phyloP scores from a whole-genome alignment of 2,797 vertebrate species.

The Takifugu rubripes region DNA sequence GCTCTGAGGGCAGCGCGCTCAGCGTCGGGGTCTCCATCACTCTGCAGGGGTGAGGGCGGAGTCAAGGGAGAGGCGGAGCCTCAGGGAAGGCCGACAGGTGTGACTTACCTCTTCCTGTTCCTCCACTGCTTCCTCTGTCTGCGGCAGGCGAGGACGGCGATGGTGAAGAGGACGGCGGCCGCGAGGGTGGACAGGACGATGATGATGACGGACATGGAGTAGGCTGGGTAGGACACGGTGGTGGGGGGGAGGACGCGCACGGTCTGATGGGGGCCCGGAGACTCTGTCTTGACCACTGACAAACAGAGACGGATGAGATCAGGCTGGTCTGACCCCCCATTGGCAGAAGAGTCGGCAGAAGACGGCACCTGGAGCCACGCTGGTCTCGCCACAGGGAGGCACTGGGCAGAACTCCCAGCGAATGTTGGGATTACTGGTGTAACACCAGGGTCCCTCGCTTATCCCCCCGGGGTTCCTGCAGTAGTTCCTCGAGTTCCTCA shows the following conservation, averaged over 20 bases:
- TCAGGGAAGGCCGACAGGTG: fast-evolving
- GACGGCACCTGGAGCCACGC: conserved; percentile 37
- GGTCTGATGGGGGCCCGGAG: conserved; percentile 66
- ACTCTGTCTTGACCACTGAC: conserved; percentile 64
- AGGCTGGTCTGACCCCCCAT: too few species aligned
- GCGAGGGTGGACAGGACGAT: conserved; percentile 84
- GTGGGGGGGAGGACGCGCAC: conserved; percentile 38
- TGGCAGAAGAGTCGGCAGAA: neutral
- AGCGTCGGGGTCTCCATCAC: conserved; percentile 84
- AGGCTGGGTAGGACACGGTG: conserved; percentile 73
- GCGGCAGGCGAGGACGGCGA: conserved; percentile 80
- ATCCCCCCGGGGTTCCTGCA: conserved; percentile 89
- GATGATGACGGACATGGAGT: conserved; percentile 92
- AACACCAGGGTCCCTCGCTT: conserved; percentile 87
- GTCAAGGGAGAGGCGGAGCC: neutral
- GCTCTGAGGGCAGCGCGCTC: conserved; percentile 89
- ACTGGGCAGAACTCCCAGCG: conserved; percentile 88
- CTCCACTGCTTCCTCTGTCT: conserved; percentile 81
- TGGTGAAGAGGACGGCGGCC: conserved; percentile 72
- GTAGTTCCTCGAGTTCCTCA: conserved; percentile 80
- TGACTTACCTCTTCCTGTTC: conserved; percentile 80
- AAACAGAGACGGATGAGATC: neutral
- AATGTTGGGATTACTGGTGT: conserved; percentile 77
- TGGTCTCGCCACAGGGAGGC: conserved; percentile 73
- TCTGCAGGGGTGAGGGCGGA: conserved; percentile 56